Percentiles rank a stretch among this genome's conserved stretches.
Conservation (phyloP, 2,888 invertebrate species). For the Dioctria rufipes region DNA sequence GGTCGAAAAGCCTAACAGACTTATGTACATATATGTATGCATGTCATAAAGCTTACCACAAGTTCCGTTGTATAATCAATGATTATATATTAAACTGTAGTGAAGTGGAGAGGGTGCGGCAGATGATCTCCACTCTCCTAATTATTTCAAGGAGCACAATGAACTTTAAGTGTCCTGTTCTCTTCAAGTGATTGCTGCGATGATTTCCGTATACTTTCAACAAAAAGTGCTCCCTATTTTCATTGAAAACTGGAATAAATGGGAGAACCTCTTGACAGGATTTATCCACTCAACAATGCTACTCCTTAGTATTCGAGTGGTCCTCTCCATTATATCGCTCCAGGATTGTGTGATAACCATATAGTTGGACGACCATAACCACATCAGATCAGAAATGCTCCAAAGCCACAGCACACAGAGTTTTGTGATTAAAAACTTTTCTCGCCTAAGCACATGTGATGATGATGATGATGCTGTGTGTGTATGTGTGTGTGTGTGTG, state of each 20-base stretch:
- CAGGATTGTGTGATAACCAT: slow-evolving; percentile 9
- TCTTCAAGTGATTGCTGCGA: not conserved
- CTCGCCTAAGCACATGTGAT: slow-evolving; percentile 4
- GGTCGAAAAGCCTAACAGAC: slow-evolving; percentile 33
- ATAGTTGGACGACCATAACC: slow-evolving; percentile 4
- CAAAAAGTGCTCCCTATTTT: slow-evolving; percentile 21
- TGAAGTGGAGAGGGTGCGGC: too few relatives aligned
- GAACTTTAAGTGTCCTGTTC: slow-evolving; percentile 9
- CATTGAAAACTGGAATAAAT: not conserved
- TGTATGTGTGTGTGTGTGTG: not conserved
- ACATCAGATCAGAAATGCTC: slow-evolving; percentile 35
- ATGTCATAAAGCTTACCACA: not conserved
- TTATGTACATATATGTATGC: not conserved
- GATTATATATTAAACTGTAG: not conserved
- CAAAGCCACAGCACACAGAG: slow-evolving; percentile 13
- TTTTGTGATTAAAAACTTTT: slow-evolving; percentile 31
- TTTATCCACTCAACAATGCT: too few relatives aligned
- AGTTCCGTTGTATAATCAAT: slow-evolving; percentile 3
- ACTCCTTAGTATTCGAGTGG: not conserved
- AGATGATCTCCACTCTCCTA: not conserved
- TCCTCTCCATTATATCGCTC: slow-evolving; percentile 11
- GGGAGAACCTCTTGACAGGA: not conserved
- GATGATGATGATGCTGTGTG: not conserved
- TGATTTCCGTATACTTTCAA: slow-evolving; percentile 12
- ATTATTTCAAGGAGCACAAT: not conserved